These are phyloP conservation scores for Oscheius sp. DNA, from an alignment of 2,888 invertebrate species.

Conservation along the genomic window DNA sequence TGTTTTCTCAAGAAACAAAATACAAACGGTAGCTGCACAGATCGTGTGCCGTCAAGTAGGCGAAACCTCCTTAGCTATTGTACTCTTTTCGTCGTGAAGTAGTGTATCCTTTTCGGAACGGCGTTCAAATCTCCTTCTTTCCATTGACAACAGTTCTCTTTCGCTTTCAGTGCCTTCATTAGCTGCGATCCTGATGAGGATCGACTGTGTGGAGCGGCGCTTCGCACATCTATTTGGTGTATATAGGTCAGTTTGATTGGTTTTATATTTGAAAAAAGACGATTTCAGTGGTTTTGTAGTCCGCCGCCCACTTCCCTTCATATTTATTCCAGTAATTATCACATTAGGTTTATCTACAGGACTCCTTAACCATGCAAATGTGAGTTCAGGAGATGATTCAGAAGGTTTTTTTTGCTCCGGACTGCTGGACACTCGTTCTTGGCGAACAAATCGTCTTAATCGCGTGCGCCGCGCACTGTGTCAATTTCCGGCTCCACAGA, in stretches of 20 bases:
- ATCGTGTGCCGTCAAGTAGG: too few relatives aligned
- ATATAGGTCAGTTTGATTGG: slow-evolving; percentile 41
- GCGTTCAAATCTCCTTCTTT: too few relatives aligned
- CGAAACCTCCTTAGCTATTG: too few relatives aligned
- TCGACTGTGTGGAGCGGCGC: slow-evolving; percentile 65
- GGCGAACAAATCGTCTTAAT: slow-evolving; percentile 9
- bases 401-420: neutral
- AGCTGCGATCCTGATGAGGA: slow-evolving; percentile 50
- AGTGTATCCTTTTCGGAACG: too few relatives aligned
- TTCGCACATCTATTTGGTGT: slow-evolving; percentile 61
- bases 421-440: neutral
- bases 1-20: too few relatives aligned
- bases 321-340: slow-evolving; percentile 62
- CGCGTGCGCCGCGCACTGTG: neutral
- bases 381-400: neutral
- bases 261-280: neutral
- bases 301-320: slow-evolving; percentile 60
- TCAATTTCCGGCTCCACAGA: too few relatives aligned
- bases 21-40: too few relatives aligned
- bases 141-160: neutral
- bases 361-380: slow-evolving; percentile 50
- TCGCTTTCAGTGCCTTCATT: neutral
- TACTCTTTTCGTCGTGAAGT: too few relatives aligned
- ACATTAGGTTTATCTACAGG: slow-evolving; percentile 60
- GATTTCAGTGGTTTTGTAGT: slow-evolving; percentile 53